These are phyloP conservation scores for Callionymus lyra DNA, from an alignment of 2,113 vertebrate genomes.

Conservation along the genomic window DNA sequence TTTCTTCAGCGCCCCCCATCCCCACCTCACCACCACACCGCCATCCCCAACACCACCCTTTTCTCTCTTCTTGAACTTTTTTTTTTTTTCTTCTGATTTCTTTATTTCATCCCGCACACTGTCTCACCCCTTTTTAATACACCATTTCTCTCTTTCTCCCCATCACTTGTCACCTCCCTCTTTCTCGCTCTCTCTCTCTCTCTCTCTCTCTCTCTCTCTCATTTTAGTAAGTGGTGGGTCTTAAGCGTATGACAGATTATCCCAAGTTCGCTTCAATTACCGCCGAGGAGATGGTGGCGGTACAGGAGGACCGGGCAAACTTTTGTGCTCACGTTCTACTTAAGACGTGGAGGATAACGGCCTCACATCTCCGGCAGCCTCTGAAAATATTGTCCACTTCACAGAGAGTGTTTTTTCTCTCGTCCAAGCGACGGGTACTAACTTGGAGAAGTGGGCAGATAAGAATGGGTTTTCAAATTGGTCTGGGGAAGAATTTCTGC, in stretches of 20 bases:
- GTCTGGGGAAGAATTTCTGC: no score
- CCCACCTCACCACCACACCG: conserved; percentile 29
- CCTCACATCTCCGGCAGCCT: conserved; percentile 42
- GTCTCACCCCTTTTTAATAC: conserved; percentile 49
- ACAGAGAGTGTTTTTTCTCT: conserved; percentile 30
- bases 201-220: conserved; percentile 47
- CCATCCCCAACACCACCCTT: conserved; percentile 8
- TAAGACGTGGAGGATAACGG: conserved; percentile 75
- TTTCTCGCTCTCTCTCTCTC: conserved; percentile 16
- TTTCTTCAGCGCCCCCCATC: conserved; percentile 15
- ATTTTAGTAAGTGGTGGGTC: conserved; percentile 69
- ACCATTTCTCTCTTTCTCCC: conserved; percentile 35
- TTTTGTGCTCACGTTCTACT: conserved; percentile 82
- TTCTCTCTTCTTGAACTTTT: conserved; percentile 57
- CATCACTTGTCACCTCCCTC: conserved; percentile 37
- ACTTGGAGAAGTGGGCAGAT: no score
- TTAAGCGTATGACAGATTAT: conserved; percentile 72
- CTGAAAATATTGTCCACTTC: conserved; percentile 33
- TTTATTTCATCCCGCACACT: conserved; percentile 56
- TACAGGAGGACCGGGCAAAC: conserved; percentile 47
- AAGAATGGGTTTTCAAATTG: no score
- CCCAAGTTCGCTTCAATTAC: conserved; percentile 76
- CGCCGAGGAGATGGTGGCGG: conserved; percentile 58
- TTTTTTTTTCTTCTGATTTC: conserved; percentile 58
- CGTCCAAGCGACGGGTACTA: no score